Evolutionary conservation across 2,113 vertebrate species (phyloP).

Genomic region (Microtus oregoni): DNA sequence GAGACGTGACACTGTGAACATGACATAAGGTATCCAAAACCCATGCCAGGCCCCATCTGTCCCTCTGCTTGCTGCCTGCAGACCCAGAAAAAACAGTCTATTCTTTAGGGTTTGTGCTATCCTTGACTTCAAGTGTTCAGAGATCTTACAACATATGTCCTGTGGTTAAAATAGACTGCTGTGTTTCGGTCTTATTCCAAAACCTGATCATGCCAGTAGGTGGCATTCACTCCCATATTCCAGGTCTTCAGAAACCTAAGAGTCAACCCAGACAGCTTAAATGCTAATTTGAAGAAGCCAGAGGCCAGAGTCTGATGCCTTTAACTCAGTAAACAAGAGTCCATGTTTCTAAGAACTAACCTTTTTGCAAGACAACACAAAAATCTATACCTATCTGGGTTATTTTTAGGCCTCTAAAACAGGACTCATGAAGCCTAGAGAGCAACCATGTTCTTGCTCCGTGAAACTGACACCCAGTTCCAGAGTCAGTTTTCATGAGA

Average conservation of each 20-base stretch:
- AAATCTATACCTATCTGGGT: background rate
- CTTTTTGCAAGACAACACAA: conserved; percentile 38
- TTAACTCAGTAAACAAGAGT: background rate
- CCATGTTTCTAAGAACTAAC: conserved; percentile 1
- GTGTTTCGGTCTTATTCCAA: conserved; percentile 7
- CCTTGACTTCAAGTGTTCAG: background rate
- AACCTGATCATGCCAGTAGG: conserved; percentile 28
- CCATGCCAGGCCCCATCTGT: background rate
- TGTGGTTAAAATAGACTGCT: background rate
- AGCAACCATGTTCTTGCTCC: conserved; percentile 4
- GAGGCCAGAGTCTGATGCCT: conserved; percentile 8
- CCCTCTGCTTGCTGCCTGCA: background rate
- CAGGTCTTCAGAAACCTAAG: background rate
- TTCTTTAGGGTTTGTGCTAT: background rate
- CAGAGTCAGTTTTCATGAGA: conserved; percentile 69
- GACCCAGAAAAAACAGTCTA: background rate
- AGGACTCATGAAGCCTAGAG: background rate
- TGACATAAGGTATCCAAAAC: background rate
- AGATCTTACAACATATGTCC: background rate
- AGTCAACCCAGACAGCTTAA: background rate
- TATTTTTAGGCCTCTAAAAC: conserved; percentile 64
- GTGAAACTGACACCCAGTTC: conserved; percentile 49
- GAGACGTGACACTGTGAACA: too few species aligned
- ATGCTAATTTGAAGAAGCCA: background rate
- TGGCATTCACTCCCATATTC: background rate